These are phyloP conservation scores for Vombatus ursinus DNA, from an alignment of 2,113 vertebrate species.

Conservation along the genomic window DNA sequence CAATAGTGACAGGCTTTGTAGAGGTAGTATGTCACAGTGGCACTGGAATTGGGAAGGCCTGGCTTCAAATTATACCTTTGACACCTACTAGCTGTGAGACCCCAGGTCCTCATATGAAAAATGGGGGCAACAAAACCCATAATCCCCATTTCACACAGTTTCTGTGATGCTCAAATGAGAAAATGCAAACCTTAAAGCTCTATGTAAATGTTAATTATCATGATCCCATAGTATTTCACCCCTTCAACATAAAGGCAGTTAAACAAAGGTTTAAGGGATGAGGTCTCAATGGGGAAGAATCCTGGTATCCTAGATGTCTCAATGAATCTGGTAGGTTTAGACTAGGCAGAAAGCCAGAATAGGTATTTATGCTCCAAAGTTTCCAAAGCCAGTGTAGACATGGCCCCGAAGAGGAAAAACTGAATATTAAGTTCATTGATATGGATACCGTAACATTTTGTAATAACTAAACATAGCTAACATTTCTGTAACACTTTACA, in stretches of 20 bases:
- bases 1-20: background rate
- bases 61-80: background rate
- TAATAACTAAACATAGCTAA: background rate
- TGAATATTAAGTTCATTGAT: background rate
- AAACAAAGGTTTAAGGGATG: background rate
- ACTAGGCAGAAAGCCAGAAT: constrained; percentile 9
- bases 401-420: background rate
- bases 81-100: background rate
- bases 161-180: background rate
- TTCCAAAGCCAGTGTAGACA: background rate
- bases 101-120: background rate
- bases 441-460: background rate
- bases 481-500: background rate
- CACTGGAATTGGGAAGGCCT: background rate
- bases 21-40: background rate
- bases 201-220: background rate
- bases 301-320: constrained; percentile 32
- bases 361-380: constrained; percentile 34
- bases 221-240: background rate
- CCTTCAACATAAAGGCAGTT: background rate
- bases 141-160: background rate
- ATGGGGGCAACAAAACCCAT: background rate
- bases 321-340: constrained; percentile 49
- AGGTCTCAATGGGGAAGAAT: constrained; percentile 15
- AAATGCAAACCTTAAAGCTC: background rate